Conservation (phyloP, 2,113 vertebrate genomes). For the Crotalus tigris region DNA sequence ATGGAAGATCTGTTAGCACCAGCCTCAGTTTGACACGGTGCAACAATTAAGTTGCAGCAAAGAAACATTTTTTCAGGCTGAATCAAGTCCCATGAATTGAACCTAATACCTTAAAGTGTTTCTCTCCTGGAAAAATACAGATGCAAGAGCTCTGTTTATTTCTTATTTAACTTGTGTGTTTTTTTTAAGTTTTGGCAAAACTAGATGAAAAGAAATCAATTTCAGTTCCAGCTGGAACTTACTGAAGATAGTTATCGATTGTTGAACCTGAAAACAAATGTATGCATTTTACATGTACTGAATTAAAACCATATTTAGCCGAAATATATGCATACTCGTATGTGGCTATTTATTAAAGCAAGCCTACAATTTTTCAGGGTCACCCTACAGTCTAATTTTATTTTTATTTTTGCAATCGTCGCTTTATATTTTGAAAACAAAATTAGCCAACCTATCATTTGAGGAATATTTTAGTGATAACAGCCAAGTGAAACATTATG, state of each 20-base stretch:
- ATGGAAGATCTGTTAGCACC: not conserved
- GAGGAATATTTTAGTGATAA: conserved; percentile 42
- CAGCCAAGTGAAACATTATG: conserved; percentile 52
- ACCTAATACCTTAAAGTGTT: conserved; percentile 27
- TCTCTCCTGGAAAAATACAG: conserved; percentile 26
- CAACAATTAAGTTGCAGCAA: conserved; percentile 5
- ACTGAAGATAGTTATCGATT: conserved; percentile 36
- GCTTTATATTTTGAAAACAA: conserved; percentile 12
- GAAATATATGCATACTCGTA: not conserved
- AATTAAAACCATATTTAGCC: not conserved
- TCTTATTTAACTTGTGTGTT: conserved; percentile 49
- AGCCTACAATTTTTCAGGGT: conserved; percentile 16
- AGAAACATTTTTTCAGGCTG: conserved; percentile 7
- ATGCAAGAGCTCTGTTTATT: conserved; percentile 11
- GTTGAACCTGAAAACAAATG: conserved; percentile 31
- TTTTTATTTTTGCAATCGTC: conserved; percentile 34
- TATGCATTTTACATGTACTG: not conserved
- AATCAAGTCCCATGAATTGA: conserved; percentile 33
- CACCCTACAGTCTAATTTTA: conserved; percentile 15
- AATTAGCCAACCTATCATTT: conserved; percentile 35
- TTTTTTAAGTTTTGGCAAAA: conserved; percentile 31
- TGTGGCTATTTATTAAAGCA: conserved; percentile 1
- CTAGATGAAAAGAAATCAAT: conserved; percentile 50
- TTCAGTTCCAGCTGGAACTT: conserved; percentile 34
- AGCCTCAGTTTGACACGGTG: not conserved